Conservation (phyloP, 2,113 vertebrate species). For the Sprattus sprattus region DNA sequence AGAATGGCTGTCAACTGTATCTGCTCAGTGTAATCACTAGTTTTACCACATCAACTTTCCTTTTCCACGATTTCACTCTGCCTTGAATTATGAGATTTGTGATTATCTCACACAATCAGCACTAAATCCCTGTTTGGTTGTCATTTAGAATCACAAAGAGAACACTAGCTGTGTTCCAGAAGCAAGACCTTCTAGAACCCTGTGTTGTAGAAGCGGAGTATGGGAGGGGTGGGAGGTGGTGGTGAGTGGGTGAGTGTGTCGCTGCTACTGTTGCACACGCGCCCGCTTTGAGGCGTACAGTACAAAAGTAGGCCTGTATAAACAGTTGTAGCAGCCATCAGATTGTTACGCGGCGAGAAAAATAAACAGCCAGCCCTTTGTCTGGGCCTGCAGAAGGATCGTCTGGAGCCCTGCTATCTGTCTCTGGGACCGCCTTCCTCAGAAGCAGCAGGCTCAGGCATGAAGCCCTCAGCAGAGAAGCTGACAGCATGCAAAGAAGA, state of each 20-base stretch:
- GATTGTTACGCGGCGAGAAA: conserved; percentile 45
- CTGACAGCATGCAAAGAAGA: not conserved
- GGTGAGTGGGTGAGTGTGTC: not conserved
- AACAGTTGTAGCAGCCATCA: conserved; percentile 55
- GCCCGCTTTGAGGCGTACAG: conserved; percentile 13
- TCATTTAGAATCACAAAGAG: not conserved
- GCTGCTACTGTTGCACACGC: conserved; percentile 42
- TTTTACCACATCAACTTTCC: not conserved
- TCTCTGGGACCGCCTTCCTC: not conserved
- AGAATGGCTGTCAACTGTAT: not conserved
- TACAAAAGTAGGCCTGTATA: conserved; percentile 48
- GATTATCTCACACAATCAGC: not conserved
- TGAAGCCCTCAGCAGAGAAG: not conserved
- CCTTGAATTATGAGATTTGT: not conserved
- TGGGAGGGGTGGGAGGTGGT: conserved; percentile 11
- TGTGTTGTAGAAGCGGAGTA: not conserved
- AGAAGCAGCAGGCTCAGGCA: conserved; percentile 29
- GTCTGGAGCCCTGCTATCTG: conserved; percentile 38
- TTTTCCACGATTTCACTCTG: not conserved
- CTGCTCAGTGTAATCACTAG: not conserved
- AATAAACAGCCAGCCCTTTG: conserved; percentile 51
- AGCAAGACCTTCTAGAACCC: not conserved
- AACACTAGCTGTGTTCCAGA: not conserved
- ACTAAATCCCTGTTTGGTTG: not conserved
- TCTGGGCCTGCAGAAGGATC: conserved; percentile 42